Evolutionary conservation across 2,888 invertebrate genomes (phyloP).

Genomic region (Biston betularia): DNA sequence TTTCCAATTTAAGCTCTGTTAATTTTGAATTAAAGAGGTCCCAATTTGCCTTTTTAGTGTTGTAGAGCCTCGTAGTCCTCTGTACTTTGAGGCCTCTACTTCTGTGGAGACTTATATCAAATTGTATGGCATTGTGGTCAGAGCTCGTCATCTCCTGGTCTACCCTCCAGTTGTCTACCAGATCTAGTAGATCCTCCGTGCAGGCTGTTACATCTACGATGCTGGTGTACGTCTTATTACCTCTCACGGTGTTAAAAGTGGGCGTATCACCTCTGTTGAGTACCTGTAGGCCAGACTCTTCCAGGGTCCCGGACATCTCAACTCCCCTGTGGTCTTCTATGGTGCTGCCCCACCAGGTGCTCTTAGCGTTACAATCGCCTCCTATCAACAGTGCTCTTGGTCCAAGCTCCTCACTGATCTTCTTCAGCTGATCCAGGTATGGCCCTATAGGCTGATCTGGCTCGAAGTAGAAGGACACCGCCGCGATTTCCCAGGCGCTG

Average conservation of each 20-base stretch:
- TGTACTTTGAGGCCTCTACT: neutral
- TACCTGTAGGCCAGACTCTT: neutral
- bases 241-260: conserved; percentile 1
- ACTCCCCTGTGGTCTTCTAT: neutral
- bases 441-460: conserved; percentile 18
- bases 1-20: conserved; percentile 12
- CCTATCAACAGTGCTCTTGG: neutral
- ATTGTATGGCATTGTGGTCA: neutral
- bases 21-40: neutral
- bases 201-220: neutral
- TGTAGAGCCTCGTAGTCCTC: conserved; percentile 31
- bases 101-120: neutral
- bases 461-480: conserved; percentile 42
- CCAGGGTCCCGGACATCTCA: neutral
- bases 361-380: neutral
- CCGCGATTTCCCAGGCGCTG: conserved; percentile 26
- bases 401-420: neutral
- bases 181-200: neutral
- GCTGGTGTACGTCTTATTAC: neutral
- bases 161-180: conserved; percentile 7
- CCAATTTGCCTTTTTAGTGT: conserved; percentile 5
- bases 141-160: neutral
- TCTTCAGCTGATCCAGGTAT: neutral
- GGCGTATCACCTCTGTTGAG: conserved; percentile 16
- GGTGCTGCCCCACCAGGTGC: neutral